Base-by-base conservation (phyloP, 53 echinoderm and acorn worm species). In the Apostichopus leukothele region DNA sequence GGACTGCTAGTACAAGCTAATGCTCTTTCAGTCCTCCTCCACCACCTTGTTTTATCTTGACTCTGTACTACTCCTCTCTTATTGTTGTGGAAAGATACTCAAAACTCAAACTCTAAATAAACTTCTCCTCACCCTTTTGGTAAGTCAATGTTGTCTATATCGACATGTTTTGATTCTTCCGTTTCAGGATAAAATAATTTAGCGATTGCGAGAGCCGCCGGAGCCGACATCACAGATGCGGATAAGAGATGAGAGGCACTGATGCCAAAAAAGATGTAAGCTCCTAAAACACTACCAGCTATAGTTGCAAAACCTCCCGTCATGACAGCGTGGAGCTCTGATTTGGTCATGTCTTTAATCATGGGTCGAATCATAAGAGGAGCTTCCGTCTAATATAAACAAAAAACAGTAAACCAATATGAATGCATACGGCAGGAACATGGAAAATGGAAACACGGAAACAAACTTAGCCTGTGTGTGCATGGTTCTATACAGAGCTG, bases 241-340 rank as follows among this genome's bases (percentile, higher is more conserved):
- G 93, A 92, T 1, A 96, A 92, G 8, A 96, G 91, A 90, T 96
- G 97, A n/a, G 97, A 91, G 4, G 97, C 95, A 51, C 94, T 95
- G 91, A 98, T 96, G 60, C 98, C 98, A 73, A 96, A 96, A 8
- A 94, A 91, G 27, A 98, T 96, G 77, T 98, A 98, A 8, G 98
- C 98, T 18, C 98, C 98, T 1, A 98, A 93, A 6, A 98, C 98
- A 51, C 90, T 90, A 8, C 97, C 97, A 16, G 97, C 97, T 6
- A 96, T 96, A 6, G 97, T 96, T 8, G 97, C 97, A 80, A 96
- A 96, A 19, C 97, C 97, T n/a, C 97, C 97, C 0, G 97, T 96
- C 97, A 96, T 96, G 63, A 96, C 97, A 16, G 97, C 97, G 78
- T 96, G 97, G 51, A 96, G 92, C 83, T 96, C 97, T 1, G 97